Evolutionary conservation across 2,797 vertebrate genomes (phyloP), one percentile per base, ranked within the genome.

Genomic region (Lepilemur septentrionalis): DNA sequence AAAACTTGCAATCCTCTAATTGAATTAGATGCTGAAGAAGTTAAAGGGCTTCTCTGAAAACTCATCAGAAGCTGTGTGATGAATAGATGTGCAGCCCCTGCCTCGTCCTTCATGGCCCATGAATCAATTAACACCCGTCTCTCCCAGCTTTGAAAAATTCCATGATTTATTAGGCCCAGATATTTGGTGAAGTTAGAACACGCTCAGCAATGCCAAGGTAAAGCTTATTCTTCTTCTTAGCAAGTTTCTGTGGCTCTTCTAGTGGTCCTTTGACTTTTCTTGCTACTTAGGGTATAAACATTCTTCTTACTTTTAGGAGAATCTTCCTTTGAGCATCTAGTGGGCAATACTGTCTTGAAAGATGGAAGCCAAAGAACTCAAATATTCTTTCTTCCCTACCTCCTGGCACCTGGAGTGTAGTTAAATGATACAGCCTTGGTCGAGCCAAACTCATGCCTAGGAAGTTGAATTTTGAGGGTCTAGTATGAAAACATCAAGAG

Each of bases 41-140:
- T 92, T 96, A 90, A 86, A 96, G 81, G 43, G 84, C 83, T 87
- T 81, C 76, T 95, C 35, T 52, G 86, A 76, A 92, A 89, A 92
- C 76, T 83, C 91, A n/a, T 14, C 3, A 2, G 87, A 38, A 90
- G 48, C 59, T 38, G 59, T 59, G 15, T 84, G 89, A 95, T 91
- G 76, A 82, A 88, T 63, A 93, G 93, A 32, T 35, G n/a, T 48
- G 65, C 23, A 81, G 75, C 9, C 12, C 85, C 75, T 15, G 69
- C 59, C 65, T 48, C 32, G 91, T 89, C 86, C 94, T 96, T 93
- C 95, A 38, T 14, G 87, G 75, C 46, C 76, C 65, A n/a, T 35
- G 81, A 85, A 94, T 92, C 87, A 84, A 78, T 93, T 84, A 94
- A 76, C 50, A 69, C 52, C 93, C 28, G 2, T 76, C 43, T 79